phyloP scores from a whole-genome alignment of 1,140 invertebrate species.

The Eriocheir sinensis region DNA sequence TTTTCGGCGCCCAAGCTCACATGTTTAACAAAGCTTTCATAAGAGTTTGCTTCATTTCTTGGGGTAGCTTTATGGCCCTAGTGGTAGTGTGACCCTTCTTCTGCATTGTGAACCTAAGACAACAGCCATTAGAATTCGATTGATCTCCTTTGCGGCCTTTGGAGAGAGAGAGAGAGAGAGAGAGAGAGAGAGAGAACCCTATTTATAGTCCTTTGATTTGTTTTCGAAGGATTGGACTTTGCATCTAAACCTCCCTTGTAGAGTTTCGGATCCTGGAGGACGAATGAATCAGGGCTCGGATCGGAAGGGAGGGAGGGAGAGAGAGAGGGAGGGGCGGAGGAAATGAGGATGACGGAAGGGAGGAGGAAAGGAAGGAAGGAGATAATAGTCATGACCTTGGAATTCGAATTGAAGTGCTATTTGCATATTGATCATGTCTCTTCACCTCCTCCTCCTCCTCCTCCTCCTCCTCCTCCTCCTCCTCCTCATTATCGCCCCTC shows the following conservation, averaged over 20 bases:
- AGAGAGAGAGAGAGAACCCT: not conserved
- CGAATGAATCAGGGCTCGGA: not conserved
- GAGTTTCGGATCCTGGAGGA: not conserved
- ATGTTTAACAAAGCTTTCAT: too few species aligned
- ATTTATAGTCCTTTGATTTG: not conserved
- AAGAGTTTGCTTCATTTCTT: too few species aligned
- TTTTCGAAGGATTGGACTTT: not conserved
- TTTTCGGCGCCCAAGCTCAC: too few species aligned
- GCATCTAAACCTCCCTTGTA: not conserved
- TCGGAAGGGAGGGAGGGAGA: not conserved
- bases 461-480: too few species aligned
- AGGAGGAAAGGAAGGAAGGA: not conserved
- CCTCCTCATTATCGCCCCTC: too few species aligned
- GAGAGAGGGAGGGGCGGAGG: not conserved
- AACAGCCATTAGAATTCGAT: too few species aligned
- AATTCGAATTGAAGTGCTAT: not conserved
- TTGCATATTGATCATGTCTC: not conserved
- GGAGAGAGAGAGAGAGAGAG: too few species aligned
- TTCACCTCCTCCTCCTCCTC: too few species aligned
- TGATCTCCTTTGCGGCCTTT: too few species aligned
- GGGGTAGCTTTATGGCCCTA: too few species aligned
- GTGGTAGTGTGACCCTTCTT: too few species aligned
- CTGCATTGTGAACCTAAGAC: too few species aligned
- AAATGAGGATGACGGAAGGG: not conserved
- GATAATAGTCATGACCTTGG: not conserved